Evolutionary conservation across 2,888 invertebrate genomes (phyloP).

Genomic region (Megastigmus dorsalis): DNA sequence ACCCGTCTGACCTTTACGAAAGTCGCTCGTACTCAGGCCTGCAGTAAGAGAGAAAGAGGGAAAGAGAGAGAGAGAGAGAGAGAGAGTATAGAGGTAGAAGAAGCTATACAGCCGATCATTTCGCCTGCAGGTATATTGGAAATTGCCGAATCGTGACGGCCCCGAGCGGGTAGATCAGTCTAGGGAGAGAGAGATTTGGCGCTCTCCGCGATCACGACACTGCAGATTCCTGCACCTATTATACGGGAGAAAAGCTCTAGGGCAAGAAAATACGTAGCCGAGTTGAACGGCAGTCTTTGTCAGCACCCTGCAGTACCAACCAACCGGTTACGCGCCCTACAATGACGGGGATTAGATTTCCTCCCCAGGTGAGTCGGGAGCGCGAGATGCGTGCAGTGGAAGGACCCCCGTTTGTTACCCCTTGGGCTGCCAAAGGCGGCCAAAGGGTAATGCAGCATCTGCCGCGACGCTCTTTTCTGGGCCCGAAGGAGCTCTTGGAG

Average conservation of each 20-base stretch:
- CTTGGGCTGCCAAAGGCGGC: conserved; percentile 41
- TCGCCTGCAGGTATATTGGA: conserved; percentile 30
- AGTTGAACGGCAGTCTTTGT: neutral
- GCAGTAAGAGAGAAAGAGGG: neutral
- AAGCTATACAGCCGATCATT: conserved; percentile 22
- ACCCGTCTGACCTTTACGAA: conserved; percentile 64
- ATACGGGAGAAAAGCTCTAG: conserved; percentile 4
- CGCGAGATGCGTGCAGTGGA: neutral
- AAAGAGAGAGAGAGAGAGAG: conserved; percentile 8
- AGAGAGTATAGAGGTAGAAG: neutral
- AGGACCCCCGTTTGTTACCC: conserved; percentile 29
- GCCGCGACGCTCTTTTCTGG: conserved; percentile 7
- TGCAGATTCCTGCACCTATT: conserved; percentile 13
- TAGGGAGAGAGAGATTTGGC: neutral
- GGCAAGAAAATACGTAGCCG: no score
- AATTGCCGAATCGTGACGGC: conserved; percentile 46
- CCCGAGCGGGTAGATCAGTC: conserved; percentile 24
- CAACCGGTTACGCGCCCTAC: neutral
- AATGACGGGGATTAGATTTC: neutral
- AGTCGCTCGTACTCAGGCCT: conserved; percentile 56
- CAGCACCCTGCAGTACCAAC: conserved; percentile 36
- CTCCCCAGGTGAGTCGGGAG: conserved; percentile 1
- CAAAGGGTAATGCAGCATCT: conserved; percentile 48
- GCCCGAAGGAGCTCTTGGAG: no score
- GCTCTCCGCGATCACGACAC: conserved; percentile 25